Evolutionary conservation across 1,140 invertebrate species (phyloP).

Genomic region (Copidosoma floridanum): DNA sequence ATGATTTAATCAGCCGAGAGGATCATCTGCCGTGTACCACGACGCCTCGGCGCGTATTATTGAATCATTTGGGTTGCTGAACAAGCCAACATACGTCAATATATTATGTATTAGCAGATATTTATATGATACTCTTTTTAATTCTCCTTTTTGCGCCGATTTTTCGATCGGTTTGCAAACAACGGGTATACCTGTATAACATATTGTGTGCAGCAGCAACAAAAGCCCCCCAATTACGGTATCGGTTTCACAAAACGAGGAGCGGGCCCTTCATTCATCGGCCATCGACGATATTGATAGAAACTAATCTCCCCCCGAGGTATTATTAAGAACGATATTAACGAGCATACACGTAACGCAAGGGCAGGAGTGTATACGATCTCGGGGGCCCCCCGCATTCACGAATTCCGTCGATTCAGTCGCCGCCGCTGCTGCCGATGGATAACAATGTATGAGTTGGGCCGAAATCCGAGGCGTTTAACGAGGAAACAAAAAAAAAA

Average conservation of each 20-base stretch:
- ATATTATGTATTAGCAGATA: too few species aligned
- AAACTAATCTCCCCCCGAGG: conserved; percentile 6
- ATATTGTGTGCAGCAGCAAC: too few species aligned
- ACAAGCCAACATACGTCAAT: too few species aligned
- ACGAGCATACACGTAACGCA: conserved; percentile 7
- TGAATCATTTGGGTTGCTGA: conserved; percentile 10
- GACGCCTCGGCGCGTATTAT: too few species aligned
- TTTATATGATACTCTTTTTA: neutral
- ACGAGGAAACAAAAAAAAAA: conserved; percentile 18
- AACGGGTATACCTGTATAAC: too few species aligned
- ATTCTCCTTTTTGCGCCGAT: neutral
- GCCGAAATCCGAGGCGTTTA: conserved; percentile 12
- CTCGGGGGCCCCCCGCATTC: conserved; percentile 7
- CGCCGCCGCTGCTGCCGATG: neutral
- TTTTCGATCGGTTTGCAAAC: neutral
- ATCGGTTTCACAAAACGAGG: conserved; percentile 4
- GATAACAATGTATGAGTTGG: too few species aligned
- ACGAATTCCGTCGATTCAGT: conserved; percentile 11
- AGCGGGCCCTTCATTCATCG: neutral
- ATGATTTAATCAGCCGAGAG: conserved; percentile 13
- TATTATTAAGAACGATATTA: conserved; percentile 11
- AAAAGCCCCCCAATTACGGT: neutral
- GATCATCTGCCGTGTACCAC: too few species aligned
- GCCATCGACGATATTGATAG: neutral
- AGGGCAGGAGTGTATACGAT: too few species aligned